Evolutionary conservation across 2,888 invertebrate genomes (phyloP).

Genomic region (Zootermopsis nevadensis): DNA sequence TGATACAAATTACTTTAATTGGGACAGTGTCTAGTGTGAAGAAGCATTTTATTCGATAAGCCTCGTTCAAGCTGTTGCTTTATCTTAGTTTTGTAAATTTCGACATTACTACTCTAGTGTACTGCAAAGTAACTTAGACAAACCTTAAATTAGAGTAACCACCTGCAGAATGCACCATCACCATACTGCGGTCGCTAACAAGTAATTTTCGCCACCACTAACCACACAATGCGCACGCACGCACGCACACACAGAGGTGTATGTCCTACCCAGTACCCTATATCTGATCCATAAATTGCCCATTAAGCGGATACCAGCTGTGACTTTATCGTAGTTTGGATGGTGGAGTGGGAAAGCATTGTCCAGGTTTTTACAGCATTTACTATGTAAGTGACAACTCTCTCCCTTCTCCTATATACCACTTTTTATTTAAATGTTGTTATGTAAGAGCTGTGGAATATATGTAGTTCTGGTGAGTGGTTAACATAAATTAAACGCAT

Average conservation of each 20-base stretch:
- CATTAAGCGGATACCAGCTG: slow-evolving; percentile 32
- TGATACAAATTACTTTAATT: no score
- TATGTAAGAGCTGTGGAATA: not conserved
- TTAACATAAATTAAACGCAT: not conserved
- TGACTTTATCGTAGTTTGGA: slow-evolving; percentile 6
- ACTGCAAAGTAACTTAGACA: not conserved
- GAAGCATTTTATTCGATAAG: no score
- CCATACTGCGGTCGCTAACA: not conserved
- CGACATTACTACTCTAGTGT: not conserved
- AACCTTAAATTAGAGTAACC: not conserved
- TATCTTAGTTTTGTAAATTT: not conserved
- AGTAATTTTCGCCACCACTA: not conserved
- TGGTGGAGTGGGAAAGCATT: not conserved
- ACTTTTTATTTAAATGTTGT: not conserved
- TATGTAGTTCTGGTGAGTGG: not conserved
- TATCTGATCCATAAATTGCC: slow-evolving; percentile 7
- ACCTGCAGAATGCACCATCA: slow-evolving; percentile 22
- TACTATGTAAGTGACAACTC: not conserved
- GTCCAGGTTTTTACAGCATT: slow-evolving; percentile 7
- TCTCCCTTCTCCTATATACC: no score
- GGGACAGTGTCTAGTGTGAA: no score
- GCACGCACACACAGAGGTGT: not conserved
- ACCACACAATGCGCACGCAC: not conserved
- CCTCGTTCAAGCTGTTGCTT: no score
- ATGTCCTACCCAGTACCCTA: slow-evolving; percentile 17